A percentile compares a stretch with the other conserved stretches of the same genome.
Evolutionary conservation across 2,113 vertebrate genomes (phyloP).

Genomic region (Irena cyanogastra): DNA sequence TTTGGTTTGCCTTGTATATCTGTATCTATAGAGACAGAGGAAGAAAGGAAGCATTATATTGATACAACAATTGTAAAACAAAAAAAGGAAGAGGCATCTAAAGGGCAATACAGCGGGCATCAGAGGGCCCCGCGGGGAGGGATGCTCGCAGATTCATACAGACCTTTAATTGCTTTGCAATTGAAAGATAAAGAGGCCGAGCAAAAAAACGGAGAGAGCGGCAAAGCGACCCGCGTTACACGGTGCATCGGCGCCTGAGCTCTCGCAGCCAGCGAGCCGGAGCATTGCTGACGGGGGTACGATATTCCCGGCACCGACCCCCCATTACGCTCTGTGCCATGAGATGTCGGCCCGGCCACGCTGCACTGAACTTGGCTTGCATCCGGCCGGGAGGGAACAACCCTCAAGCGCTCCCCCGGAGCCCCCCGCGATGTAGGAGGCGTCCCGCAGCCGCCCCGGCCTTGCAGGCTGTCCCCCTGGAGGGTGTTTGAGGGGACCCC

Average conservation of each 20-base stretch:
- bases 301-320: too few relatives aligned
- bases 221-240: conserved; percentile 14
- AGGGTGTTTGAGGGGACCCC: rapidly evolving
- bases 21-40: conserved; percentile 82
- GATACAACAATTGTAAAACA: conserved; percentile 79
- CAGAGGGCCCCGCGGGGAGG: conserved; percentile 64
- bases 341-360: neutral
- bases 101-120: conserved; percentile 75
- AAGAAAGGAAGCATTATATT: conserved; percentile 81
- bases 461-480: too few relatives aligned
- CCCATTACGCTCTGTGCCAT: too few relatives aligned
- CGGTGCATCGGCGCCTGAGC: neutral
- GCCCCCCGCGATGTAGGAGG: neutral
- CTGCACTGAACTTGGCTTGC: neutral
- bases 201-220: neutral
- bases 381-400: neutral
- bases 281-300: neutral
- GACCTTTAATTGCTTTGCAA: conserved; percentile 78
- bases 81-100: conserved; percentile 76
- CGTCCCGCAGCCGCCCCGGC: neutral
- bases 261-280: neutral
- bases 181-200: conserved; percentile 70
- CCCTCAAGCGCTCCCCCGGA: neutral
- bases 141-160: conserved; percentile 71
- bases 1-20: conserved; percentile 75